Evolutionary conservation across 37 sponge, comb jelly and placozoan genomes (phyloP), one percentile per base, ranked within the genome.

Genomic region (Crambe crambe): DNA sequence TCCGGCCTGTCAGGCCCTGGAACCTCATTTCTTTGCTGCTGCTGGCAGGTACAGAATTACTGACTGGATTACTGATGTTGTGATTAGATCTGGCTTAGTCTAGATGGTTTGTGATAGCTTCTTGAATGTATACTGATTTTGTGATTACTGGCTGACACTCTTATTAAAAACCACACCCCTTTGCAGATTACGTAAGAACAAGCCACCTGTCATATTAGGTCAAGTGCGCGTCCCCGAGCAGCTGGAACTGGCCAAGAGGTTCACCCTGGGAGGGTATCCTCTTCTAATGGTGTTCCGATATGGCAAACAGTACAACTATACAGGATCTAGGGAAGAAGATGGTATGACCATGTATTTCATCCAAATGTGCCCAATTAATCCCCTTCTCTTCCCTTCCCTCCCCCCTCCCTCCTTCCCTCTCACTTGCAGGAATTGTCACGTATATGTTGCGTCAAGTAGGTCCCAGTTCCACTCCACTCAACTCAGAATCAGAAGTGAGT

Each of bases 391-490:
- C 18, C 56, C 10, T 20, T n/a, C n/a, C n/a, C n/a, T n/a, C n/a
- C n/a, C n/a, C n/a, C n/a, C n/a, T n/a, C n/a, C n/a, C n/a, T n/a
- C n/a, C n/a, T n/a, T n/a, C n/a, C n/a, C 10, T 9, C 42, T 25
- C 42, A 70, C 21, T 54, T 42, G 22, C 66, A 81, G 93, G 90
- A 0, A 92, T 92, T 36, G 79, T 92, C 29, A 32, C 42, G 29
- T 92, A 85, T 78, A 92, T 92, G 93, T 27, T 70, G 80, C 69
- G 58, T 30, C 89, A 92, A 56, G 78, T 83, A 32, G 93, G 86
- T 41, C 93, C 93, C 37, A 85, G 86, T 75, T 92, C 93, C 37
- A 58, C 36, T 1, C 75, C 21, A 26, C 68, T 91, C 56, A 34
- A 56, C 30, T 66, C 72, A 1, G 44, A 23, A 39, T 70, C 62